phyloP scores from a whole-genome alignment of 2,113 vertebrate genomes.

The Phyllopteryx taeniolatus region DNA sequence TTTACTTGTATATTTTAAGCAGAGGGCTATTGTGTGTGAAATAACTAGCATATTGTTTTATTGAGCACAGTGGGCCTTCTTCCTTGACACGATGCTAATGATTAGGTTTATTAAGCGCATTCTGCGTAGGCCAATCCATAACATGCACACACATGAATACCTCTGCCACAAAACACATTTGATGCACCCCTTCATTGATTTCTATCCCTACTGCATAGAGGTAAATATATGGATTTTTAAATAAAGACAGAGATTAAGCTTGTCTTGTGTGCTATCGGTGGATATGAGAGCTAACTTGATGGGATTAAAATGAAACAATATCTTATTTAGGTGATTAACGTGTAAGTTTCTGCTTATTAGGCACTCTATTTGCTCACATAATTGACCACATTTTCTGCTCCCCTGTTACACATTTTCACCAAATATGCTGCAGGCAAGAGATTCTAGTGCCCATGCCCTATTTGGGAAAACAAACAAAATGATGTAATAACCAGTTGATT shows the following conservation, averaged over 20 bases:
- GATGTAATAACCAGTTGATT: neutral
- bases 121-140: constrained; percentile 34
- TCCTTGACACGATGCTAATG: constrained; percentile 56
- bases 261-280: constrained; percentile 1
- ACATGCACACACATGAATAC: constrained; percentile 31
- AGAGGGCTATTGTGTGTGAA: constrained; percentile 59
- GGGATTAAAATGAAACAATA: constrained; percentile 1
- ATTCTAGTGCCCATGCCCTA: neutral
- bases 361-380: neutral
- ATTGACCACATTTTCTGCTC: neutral
- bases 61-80: constrained; percentile 63
- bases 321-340: neutral
- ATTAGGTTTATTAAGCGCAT: constrained; percentile 51
- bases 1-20: constrained; percentile 60
- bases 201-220: constrained; percentile 24
- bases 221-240: constrained; percentile 19
- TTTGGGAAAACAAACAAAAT: neutral
- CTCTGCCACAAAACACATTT: constrained; percentile 36
- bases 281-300: neutral
- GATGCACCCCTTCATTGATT: constrained; percentile 37
- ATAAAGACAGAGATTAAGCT: constrained; percentile 3
- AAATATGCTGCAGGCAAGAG: constrained; percentile 3
- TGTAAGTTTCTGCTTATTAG: constrained; percentile 1
- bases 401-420: neutral
- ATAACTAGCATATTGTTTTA: constrained; percentile 66